Conservation (phyloP, 2,797 vertebrate genomes). For the Choloepus didactylus region DNA sequence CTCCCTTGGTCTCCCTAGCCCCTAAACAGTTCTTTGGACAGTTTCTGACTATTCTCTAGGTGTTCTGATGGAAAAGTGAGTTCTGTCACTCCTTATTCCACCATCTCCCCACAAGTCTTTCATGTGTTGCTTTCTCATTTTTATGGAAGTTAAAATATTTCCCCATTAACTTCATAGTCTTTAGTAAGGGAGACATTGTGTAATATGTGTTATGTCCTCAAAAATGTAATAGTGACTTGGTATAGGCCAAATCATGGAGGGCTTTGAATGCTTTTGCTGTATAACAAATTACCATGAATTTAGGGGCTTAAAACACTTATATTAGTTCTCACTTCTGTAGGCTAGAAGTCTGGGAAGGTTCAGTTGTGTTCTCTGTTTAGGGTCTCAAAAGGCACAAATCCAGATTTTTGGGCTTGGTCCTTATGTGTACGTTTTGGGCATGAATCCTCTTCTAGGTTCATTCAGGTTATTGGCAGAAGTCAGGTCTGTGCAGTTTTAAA, state of each 20-base stretch:
- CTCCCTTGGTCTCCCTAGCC: too few relatives aligned
- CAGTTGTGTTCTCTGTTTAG: not conserved
- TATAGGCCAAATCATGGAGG: not conserved
- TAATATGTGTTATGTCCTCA: not conserved
- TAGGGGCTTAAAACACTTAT: not conserved
- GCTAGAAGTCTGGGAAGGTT: not conserved
- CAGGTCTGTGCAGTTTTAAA: not conserved
- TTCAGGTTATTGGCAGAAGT: not conserved
- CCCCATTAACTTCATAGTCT: not conserved
- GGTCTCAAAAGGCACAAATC: not conserved
- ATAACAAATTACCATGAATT: too few relatives aligned
- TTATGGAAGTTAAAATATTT: not conserved
- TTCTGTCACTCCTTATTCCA: too few relatives aligned
- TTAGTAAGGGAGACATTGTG: not conserved
- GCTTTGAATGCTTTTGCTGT: not conserved
- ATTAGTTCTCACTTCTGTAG: not conserved
- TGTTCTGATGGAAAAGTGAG: not conserved
- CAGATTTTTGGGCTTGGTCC: not conserved
- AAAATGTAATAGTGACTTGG: not conserved
- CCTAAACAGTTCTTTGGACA: too few relatives aligned
- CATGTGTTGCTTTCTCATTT: not conserved
- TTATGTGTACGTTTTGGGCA: not conserved
- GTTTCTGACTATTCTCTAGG: too few relatives aligned
- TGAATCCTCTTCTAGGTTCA: not conserved
- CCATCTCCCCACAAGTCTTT: not conserved